A percentile compares a stretch with the other conserved stretches of the same genome.
Conservation (phyloP, 2,797 vertebrate genomes). For the Lerista edwardsae region DNA sequence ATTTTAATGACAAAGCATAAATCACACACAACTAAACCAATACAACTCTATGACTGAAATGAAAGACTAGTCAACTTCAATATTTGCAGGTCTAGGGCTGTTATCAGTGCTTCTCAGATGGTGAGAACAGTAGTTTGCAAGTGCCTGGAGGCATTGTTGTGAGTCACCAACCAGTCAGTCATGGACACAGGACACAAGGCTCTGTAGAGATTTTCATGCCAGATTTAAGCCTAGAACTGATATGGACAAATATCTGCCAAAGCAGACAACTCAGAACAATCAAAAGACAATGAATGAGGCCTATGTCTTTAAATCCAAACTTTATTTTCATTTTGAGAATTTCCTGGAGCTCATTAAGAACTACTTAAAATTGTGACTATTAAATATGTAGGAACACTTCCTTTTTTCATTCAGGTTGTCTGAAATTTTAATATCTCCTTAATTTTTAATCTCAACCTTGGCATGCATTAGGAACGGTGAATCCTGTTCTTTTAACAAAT, state of each 20-base stretch:
- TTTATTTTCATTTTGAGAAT: slow-evolving; percentile 23
- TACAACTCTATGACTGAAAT: background rate
- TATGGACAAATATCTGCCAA: rapidly evolving
- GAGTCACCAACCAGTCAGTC: background rate
- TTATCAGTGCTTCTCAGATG: slow-evolving; percentile 15
- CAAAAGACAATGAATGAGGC: slow-evolving; percentile 14
- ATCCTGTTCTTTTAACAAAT: slow-evolving; percentile 35
- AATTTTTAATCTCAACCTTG: slow-evolving; percentile 69
- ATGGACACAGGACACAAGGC: background rate
- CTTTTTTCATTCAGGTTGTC: slow-evolving; percentile 67
- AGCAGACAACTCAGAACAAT: background rate
- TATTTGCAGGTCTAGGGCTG: background rate
- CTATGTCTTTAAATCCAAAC: slow-evolving; percentile 17
- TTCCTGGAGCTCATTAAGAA: slow-evolving; percentile 60
- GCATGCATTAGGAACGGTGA: slow-evolving; percentile 28
- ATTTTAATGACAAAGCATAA: slow-evolving; percentile 13
- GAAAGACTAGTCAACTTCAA: background rate
- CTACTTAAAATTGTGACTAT: slow-evolving; percentile 44
- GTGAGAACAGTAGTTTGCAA: background rate
- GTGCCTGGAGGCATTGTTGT: background rate
- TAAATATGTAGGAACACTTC: slow-evolving; percentile 67
- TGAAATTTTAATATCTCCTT: slow-evolving; percentile 70
- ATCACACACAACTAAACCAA: slow-evolving; percentile 13
- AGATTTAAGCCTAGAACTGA: background rate
- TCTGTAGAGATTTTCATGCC: background rate